Evolutionary conservation across 2,888 invertebrate species (phyloP).

Genomic region (Zaprionus lineosus): DNA sequence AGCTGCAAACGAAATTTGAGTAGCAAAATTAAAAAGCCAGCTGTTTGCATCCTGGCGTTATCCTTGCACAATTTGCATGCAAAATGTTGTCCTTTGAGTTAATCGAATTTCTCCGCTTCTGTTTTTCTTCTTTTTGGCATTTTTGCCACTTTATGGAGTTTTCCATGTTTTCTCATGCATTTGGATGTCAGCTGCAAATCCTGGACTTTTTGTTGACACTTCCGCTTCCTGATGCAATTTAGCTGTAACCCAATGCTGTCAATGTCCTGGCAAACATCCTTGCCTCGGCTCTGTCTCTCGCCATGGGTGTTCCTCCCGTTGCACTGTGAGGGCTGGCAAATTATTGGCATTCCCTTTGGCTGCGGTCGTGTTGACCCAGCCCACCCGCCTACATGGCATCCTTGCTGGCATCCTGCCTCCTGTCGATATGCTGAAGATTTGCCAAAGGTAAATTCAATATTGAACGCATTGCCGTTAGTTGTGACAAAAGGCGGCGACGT

Average conservation of each 20-base stretch:
- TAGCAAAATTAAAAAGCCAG: conserved; percentile 21
- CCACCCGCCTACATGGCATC: conserved; percentile 33
- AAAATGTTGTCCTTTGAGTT: conserved; percentile 34
- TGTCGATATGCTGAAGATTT: conserved; percentile 36
- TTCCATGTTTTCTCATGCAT: neutral
- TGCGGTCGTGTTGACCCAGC: conserved; percentile 39
- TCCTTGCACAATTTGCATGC: conserved; percentile 38
- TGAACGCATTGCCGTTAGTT: conserved; percentile 14
- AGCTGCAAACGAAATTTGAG: conserved; percentile 50
- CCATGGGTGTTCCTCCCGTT: conserved; percentile 29
- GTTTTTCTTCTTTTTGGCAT: conserved; percentile 1
- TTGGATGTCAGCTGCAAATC: conserved; percentile 50
- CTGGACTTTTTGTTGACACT: conserved; percentile 42
- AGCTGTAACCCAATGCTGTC: conserved; percentile 57
- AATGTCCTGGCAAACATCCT: conserved; percentile 49
- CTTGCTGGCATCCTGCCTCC: conserved; percentile 13
- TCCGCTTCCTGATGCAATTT: conserved; percentile 58
- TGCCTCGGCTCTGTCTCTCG: neutral
- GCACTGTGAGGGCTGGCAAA: conserved; percentile 10
- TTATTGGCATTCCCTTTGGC: conserved; percentile 43
- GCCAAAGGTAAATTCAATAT: conserved; percentile 47
- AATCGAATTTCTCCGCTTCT: conserved; percentile 26
- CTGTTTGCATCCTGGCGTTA: conserved; percentile 32
- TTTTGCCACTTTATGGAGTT: no score
- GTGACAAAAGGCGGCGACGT: conserved; percentile 36